Percentiles rank a stretch among this genome's conserved stretches.
These are phyloP conservation scores for Otis tarda DNA, from an alignment of 2,113 vertebrate species.

Conservation along the genomic window DNA sequence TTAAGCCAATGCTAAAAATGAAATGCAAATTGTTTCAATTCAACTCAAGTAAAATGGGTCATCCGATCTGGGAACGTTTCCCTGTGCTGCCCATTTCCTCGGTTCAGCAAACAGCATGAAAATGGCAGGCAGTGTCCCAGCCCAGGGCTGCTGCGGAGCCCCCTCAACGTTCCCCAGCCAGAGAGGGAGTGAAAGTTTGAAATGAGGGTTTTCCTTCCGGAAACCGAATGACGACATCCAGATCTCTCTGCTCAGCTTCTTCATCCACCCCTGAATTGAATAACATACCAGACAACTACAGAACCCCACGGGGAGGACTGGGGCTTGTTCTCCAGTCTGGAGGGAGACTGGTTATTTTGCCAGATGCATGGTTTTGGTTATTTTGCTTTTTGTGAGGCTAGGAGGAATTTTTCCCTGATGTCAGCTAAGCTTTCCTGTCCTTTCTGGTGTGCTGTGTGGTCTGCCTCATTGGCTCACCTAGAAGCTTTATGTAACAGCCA, in stretches of 20 bases:
- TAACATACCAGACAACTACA: background rate
- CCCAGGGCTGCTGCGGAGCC: background rate
- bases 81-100: background rate
- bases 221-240: background rate
- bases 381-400: background rate
- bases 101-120: background rate
- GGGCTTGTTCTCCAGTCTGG: background rate
- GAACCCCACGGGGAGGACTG: background rate
- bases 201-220: background rate
- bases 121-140: background rate
- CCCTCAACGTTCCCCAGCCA: background rate
- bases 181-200: background rate
- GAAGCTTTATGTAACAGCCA: background rate
- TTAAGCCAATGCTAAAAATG: background rate
- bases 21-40: slow-evolving; percentile 10
- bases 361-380: background rate
- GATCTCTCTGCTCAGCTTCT: background rate
- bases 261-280: background rate
- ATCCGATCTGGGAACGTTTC: background rate
- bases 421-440: background rate
- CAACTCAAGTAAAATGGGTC: background rate
- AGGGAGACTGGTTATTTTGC: background rate
- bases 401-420: background rate
- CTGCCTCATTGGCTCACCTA: background rate
- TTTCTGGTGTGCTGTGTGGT: background rate